Percentiles rank a stretch among this genome's conserved stretches.
Evolutionary conservation across 2,113 vertebrate genomes (phyloP).

Genomic region (Ciconia maguari): DNA sequence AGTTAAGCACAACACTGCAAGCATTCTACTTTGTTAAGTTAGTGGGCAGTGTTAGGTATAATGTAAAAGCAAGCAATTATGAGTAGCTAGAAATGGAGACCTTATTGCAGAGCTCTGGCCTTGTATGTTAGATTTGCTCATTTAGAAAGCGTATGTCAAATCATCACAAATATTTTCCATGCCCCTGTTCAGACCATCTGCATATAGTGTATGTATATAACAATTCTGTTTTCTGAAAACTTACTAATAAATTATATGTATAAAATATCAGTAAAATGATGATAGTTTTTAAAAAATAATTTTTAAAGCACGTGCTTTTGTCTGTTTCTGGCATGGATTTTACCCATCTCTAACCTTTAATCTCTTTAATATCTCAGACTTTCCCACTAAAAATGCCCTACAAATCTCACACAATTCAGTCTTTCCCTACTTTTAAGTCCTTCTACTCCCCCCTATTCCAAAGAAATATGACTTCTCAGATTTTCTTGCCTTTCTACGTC

Average conservation of each 20-base stretch:
- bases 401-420: neutral
- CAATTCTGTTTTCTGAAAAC: neutral
- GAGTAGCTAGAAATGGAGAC: neutral
- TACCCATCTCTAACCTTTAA: neutral
- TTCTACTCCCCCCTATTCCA: neutral
- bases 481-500: neutral
- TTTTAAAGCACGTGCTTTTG: neutral
- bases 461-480: neutral
- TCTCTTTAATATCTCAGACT: neutral
- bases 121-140: neutral
- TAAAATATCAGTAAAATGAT: neutral
- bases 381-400: neutral
- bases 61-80: neutral
- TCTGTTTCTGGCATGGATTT: neutral
- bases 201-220: neutral
- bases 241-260: neutral
- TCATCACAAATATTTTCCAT: neutral
- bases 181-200: neutral
- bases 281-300: rapidly evolving
- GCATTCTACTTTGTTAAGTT: neutral
- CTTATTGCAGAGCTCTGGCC: neutral
- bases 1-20: neutral
- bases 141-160: neutral
- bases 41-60: neutral
- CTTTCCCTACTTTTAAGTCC: neutral